Conservation (phyloP, 2,797 vertebrate genomes). For the Paedocypris micromegethes region DNA sequence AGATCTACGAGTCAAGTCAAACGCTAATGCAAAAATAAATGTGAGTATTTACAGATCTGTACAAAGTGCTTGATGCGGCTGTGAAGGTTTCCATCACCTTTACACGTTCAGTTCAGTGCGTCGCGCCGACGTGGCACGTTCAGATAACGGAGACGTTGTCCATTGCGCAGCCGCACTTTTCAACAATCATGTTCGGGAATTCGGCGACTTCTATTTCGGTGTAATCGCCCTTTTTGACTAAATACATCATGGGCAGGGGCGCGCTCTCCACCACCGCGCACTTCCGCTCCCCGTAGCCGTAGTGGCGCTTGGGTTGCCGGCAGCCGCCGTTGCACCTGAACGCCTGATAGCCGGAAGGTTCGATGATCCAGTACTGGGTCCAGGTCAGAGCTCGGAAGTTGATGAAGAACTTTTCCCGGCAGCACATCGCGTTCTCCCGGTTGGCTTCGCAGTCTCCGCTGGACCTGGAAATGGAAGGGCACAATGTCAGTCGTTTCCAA, state of each 20-base stretch:
- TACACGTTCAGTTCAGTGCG: conserved; percentile 57
- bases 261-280: conserved; percentile 74
- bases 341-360: conserved; percentile 78
- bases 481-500: too few relatives aligned
- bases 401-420: conserved; percentile 75
- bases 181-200: conserved; percentile 83
- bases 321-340: conserved; percentile 71
- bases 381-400: conserved; percentile 78
- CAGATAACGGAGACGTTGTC: conserved; percentile 74
- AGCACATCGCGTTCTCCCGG: conserved; percentile 67
- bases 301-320: conserved; percentile 64
- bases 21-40: conserved; percentile 48
- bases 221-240: conserved; percentile 82
- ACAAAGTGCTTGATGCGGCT: conserved; percentile 65
- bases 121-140: conserved; percentile 42
- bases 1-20: conserved; percentile 38
- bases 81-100: conserved; percentile 1
- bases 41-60: conserved; percentile 44
- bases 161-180: conserved; percentile 76
- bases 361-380: conserved; percentile 83
- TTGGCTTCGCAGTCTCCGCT: conserved; percentile 73
- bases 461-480: conserved; percentile 60
- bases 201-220: conserved; percentile 87
- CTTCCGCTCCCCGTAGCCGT: conserved; percentile 68
- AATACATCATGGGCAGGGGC: conserved; percentile 84